Evolutionary conservation across 2,113 vertebrate genomes (phyloP).

Genomic region (Zosterops japonicus): DNA sequence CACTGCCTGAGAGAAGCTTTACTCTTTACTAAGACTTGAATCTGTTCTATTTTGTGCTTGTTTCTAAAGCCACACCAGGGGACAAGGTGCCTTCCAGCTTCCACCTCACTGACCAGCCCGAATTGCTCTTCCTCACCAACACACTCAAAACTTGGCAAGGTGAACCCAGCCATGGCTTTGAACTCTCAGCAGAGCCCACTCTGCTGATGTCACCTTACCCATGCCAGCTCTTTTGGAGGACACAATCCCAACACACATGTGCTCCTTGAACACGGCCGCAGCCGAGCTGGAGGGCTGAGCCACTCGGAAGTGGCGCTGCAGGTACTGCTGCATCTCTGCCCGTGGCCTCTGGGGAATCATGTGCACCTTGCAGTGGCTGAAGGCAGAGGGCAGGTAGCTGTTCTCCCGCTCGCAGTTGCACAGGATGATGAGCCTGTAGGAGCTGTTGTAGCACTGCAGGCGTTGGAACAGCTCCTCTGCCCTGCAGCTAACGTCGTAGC

Average conservation of each 20-base stretch:
- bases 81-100: background rate
- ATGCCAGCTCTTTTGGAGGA: slow-evolving; percentile 88
- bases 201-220: slow-evolving; percentile 72
- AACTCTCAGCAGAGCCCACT: background rate
- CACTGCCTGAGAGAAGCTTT: background rate
- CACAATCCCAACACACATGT: slow-evolving; percentile 84
- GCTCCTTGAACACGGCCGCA: slow-evolving; percentile 80
- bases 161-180: background rate
- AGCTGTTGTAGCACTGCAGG: slow-evolving; percentile 68
- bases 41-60: background rate
- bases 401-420: slow-evolving; percentile 87
- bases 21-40: background rate
- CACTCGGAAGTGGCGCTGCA: slow-evolving; percentile 80
- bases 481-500: slow-evolving; percentile 86
- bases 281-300: slow-evolving; percentile 66
- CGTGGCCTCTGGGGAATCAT: slow-evolving; percentile 79
- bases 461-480: slow-evolving; percentile 84
- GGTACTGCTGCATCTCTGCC: slow-evolving; percentile 77
- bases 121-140: background rate
- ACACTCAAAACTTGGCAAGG: background rate
- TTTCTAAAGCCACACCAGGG: background rate
- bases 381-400: slow-evolving; percentile 87
- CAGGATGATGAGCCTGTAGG: slow-evolving; percentile 84
- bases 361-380: slow-evolving; percentile 87
- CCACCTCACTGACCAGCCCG: background rate